Evolutionary conservation across 1,140 invertebrate genomes (phyloP).

Genomic region (Atopsyche davidsoni): DNA sequence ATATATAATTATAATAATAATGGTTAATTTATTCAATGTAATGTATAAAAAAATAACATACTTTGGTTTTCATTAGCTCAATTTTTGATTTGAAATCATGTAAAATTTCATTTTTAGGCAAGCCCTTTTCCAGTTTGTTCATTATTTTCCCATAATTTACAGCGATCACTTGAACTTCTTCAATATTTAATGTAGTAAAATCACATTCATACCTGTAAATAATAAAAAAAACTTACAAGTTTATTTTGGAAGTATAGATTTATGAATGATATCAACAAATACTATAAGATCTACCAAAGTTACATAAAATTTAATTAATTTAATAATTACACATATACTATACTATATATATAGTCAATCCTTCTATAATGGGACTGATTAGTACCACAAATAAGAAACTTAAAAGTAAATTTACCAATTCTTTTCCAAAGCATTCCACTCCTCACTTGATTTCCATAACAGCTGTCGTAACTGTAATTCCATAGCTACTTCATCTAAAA

Average conservation of each 20-base stretch:
- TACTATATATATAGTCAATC: too few relatives aligned
- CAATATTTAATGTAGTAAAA: slow-evolving; percentile 64
- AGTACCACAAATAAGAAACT: too few relatives aligned
- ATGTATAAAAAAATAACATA: slow-evolving; percentile 31
- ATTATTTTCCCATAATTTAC: slow-evolving; percentile 64
- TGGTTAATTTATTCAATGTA: slow-evolving; percentile 1
- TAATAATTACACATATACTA: too few relatives aligned
- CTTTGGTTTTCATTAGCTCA: slow-evolving; percentile 69
- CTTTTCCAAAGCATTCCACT: slow-evolving; percentile 55
- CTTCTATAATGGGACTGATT: too few relatives aligned
- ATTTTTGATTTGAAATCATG: slow-evolving; percentile 68
- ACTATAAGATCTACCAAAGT: too few relatives aligned
- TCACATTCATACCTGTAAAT: slow-evolving; percentile 52
- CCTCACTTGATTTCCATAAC: slow-evolving; percentile 67
- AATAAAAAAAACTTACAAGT: too few relatives aligned
- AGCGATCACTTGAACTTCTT: slow-evolving; percentile 62
- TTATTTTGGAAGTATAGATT: too few relatives aligned
- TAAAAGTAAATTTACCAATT: too few relatives aligned
- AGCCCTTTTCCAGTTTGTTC: slow-evolving; percentile 67
- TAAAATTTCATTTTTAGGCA: slow-evolving; percentile 71
- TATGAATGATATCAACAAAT: too few relatives aligned
- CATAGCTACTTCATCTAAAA: slow-evolving; percentile 68
- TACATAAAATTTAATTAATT: too few relatives aligned
- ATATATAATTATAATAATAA: neutral
- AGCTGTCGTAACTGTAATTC: slow-evolving; percentile 71